Conservation (phyloP, 2,113 vertebrate species). For the Acanthisitta chloris region DNA sequence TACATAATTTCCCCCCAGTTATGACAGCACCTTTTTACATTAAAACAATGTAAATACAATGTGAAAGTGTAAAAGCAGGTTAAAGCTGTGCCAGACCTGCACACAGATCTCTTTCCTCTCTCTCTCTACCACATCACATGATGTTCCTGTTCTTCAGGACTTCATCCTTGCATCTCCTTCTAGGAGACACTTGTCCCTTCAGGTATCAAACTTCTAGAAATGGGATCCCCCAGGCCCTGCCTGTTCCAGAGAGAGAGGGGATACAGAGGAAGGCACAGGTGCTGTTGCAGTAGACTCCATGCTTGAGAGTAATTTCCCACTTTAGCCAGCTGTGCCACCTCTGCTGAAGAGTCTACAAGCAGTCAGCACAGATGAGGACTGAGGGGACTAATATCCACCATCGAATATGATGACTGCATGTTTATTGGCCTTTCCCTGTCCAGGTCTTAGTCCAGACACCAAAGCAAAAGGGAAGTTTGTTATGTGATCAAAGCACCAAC, state of each 20-base stretch:
- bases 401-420: neutral
- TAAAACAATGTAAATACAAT: neutral
- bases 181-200: neutral
- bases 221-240: neutral
- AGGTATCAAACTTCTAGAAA: neutral
- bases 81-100: neutral
- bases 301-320: neutral
- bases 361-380: neutral
- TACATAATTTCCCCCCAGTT: neutral
- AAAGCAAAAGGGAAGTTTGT: neutral
- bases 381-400: neutral
- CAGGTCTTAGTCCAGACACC: neutral
- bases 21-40: neutral
- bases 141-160: neutral
- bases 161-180: neutral
- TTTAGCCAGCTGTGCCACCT: neutral
- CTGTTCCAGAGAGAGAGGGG: neutral
- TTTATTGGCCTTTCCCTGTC: neutral
- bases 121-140: neutral
- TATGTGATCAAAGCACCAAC: neutral
- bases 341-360: neutral
- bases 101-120: neutral
- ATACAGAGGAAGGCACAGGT: neutral
- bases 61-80: neutral
- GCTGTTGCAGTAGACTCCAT: neutral